A percentile compares a stretch with the other conserved stretches of the same genome.
These are phyloP conservation scores for Mus pahari DNA, from an alignment of 2,113 vertebrate genomes.

Conservation along the genomic window DNA sequence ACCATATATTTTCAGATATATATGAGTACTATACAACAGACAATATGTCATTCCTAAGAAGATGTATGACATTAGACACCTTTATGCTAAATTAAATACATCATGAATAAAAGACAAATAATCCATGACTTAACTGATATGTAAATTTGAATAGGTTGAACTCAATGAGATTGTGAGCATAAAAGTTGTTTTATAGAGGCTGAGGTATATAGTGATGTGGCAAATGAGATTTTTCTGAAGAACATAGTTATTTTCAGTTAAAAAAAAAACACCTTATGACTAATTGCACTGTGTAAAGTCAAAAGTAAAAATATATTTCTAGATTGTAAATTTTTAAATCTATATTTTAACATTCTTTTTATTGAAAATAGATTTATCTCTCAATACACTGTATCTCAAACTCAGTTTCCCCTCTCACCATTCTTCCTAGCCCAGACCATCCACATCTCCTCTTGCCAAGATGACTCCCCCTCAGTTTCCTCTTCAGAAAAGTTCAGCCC, in stretches of 20 bases:
- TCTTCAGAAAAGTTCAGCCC: not conserved
- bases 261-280: not conserved
- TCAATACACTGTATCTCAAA: not conserved
- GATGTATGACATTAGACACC: not conserved
- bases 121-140: not conserved
- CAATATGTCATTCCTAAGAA: not conserved
- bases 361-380: not conserved
- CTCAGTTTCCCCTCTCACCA: not conserved
- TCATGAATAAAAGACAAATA: not conserved
- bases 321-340: not conserved
- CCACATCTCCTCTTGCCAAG: not conserved
- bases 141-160: not conserved
- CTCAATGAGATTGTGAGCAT: not conserved
- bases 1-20: not conserved
- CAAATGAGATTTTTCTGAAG: not conserved
- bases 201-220: rapidly evolving
- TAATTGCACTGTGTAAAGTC: not conserved
- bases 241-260: not conserved
- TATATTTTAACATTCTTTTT: not conserved
- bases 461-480: too few species aligned
- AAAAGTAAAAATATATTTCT: not conserved
- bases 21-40: not conserved
- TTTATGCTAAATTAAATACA: not conserved
- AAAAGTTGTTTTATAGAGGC: not conserved
- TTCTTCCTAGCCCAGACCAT: not conserved